Percentiles rank a stretch among this genome's conserved stretches.
Conservation (phyloP, 2,113 vertebrate species). For the Furnarius figulus region DNA sequence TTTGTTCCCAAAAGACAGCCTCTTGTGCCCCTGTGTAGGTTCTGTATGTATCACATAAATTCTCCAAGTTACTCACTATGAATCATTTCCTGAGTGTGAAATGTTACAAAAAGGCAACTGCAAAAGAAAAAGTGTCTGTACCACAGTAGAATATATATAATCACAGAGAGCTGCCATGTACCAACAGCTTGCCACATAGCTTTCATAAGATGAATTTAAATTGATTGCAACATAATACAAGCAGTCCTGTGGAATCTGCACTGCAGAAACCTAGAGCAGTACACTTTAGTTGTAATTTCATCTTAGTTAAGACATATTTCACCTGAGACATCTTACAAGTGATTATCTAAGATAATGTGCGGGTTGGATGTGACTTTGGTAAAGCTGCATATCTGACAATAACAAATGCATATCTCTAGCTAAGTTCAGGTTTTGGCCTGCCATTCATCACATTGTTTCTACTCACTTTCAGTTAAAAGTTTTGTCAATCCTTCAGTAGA, state of each 20-base stretch:
- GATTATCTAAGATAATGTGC: background rate
- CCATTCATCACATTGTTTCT: constrained; percentile 18
- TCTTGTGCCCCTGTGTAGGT: background rate
- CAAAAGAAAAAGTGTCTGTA: background rate
- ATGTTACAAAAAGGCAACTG: background rate
- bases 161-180: background rate
- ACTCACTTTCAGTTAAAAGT: background rate
- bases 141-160: background rate
- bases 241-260: background rate
- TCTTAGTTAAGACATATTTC: constrained; percentile 1
- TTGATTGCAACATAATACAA: background rate
- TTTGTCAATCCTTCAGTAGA: background rate
- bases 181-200: background rate
- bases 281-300: background rate
- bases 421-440: constrained; percentile 25
- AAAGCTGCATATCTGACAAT: constrained; percentile 3
- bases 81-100: background rate
- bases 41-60: background rate
- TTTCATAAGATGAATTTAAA: background rate
- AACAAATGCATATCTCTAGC: background rate
- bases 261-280: background rate
- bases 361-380: background rate
- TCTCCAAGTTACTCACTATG: background rate
- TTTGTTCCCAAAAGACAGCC: background rate
- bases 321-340: background rate